Conservation (phyloP, 2,888 invertebrate genomes). For the Drosophila diplacantha region DNA sequence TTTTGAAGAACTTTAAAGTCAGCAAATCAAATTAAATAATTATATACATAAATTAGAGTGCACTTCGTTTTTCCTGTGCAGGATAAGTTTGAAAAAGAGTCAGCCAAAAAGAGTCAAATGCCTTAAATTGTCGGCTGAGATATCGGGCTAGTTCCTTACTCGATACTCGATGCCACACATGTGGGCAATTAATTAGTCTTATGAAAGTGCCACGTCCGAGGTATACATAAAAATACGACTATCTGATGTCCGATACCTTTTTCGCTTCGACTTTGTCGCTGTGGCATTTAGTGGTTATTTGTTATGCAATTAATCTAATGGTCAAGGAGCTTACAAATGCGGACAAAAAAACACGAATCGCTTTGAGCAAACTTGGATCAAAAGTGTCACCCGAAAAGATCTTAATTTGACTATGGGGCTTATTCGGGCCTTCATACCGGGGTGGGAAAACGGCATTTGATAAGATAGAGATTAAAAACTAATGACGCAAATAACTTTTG, state of each 20-base stretch:
- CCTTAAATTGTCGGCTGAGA: not conserved
- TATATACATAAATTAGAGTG: not conserved
- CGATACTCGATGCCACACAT: not conserved
- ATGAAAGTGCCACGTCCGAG: slow-evolving; percentile 10
- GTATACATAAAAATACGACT: not conserved
- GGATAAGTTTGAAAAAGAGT: not conserved
- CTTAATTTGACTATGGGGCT: slow-evolving; percentile 16
- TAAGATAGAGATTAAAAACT: not conserved
- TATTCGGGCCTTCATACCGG: not conserved
- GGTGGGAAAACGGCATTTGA: not conserved
- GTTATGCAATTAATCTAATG: slow-evolving; percentile 39
- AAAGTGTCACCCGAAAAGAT: slow-evolving; percentile 20
- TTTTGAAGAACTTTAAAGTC: not conserved
- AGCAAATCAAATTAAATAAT: too few species aligned
- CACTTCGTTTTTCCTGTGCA: not conserved
- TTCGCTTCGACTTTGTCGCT: slow-evolving; percentile 16
- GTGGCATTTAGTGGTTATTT: slow-evolving; percentile 32
- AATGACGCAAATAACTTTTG: not conserved
- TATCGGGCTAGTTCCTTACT: not conserved
- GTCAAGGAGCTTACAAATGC: slow-evolving; percentile 13
- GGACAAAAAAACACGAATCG: slow-evolving; percentile 16
- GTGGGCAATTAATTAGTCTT: slow-evolving; percentile 11
- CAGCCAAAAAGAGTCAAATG: not conserved
- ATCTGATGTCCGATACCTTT: slow-evolving; percentile 23
- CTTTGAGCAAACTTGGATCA: not conserved